A percentile compares a stretch with the other conserved stretches of the same genome.
Evolutionary conservation across 2,888 invertebrate species (phyloP).

Genomic region (Tenthredo distinguenda): DNA sequence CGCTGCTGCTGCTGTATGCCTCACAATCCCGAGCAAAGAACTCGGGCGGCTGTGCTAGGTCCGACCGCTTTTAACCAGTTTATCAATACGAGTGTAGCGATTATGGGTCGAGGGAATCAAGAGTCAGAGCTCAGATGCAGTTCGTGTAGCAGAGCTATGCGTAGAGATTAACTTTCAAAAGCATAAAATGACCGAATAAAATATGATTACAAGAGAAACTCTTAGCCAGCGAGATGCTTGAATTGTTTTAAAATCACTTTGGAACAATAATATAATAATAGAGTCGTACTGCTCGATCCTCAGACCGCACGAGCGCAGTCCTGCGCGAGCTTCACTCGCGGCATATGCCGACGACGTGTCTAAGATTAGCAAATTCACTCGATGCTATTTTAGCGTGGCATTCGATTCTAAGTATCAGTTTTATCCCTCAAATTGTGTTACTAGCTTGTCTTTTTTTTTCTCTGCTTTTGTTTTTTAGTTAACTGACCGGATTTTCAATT

Average conservation of each 20-base stretch:
- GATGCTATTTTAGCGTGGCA: constrained; percentile 1
- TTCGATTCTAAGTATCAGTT: neutral
- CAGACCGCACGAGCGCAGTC: neutral
- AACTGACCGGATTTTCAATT: neutral
- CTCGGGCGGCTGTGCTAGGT: neutral
- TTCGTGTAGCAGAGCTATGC: neutral
- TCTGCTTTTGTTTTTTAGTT: neutral
- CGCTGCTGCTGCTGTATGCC: neutral
- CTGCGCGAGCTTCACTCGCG: neutral
- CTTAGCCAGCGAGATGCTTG: neutral
- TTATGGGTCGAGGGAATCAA: constrained; percentile 11
- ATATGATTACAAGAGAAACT: neutral
- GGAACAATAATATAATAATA: neutral
- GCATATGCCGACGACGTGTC: neutral
- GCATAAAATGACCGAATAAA: neutral
- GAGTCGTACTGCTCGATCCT: neutral
- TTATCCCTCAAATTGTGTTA: neutral
- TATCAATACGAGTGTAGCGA: constrained; percentile 36
- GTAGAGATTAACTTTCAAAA: neutral
- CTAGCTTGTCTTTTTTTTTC: neutral
- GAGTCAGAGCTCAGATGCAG: neutral
- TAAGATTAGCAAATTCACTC: constrained; percentile 42
- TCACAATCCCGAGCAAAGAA: constrained; percentile 25
- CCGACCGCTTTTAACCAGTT: constrained; percentile 45
- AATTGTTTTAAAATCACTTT: constrained; percentile 3